Conservation (phyloP, 2,797 vertebrate species). For the Microhierax caerulescens region DNA sequence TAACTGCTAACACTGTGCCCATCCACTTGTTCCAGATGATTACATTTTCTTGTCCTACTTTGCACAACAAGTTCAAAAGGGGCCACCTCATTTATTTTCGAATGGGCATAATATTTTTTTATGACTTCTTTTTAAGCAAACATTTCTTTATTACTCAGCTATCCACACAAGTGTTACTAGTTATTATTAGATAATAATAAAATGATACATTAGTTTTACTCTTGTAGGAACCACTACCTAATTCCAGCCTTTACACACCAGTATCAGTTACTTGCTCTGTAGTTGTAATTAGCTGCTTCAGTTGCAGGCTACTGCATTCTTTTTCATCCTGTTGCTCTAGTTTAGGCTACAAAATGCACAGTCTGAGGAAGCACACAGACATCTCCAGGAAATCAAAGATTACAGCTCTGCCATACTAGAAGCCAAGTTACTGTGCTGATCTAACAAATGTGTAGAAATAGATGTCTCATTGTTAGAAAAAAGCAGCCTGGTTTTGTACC, state of each 20-base stretch:
- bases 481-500: background rate
- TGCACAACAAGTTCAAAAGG: background rate
- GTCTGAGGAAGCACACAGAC: background rate
- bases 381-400: background rate
- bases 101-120: background rate
- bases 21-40: background rate
- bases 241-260: background rate
- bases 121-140: background rate
- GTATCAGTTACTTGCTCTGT: background rate
- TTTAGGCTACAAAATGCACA: fast-evolving
- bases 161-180: background rate
- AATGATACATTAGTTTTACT: background rate
- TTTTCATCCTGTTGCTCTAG: background rate
- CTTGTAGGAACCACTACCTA: background rate
- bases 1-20: background rate
- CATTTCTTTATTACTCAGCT: background rate
- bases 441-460: background rate
- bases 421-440: background rate
- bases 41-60: background rate
- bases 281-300: background rate
- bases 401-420: background rate
- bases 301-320: background rate
- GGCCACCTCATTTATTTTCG: background rate
- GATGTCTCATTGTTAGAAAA: background rate
- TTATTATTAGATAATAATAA: background rate